A percentile compares a stretch with the other conserved stretches of the same genome.
Evolutionary conservation across 2,113 vertebrate genomes (phyloP).

Genomic region (Siniperca chuatsi): DNA sequence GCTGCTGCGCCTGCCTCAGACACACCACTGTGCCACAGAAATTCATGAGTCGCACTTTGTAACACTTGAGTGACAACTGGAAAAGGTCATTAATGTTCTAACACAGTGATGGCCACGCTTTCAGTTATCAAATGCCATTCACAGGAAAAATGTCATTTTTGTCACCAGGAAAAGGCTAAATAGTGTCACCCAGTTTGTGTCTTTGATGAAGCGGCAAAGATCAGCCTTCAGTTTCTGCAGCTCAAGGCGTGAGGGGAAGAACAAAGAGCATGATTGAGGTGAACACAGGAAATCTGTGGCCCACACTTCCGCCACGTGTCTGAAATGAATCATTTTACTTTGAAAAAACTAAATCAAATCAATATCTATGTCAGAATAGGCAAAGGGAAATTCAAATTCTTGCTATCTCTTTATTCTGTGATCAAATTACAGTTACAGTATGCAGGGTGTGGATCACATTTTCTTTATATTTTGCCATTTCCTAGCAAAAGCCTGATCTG

Average conservation of each 20-base stretch:
- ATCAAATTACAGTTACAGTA: constrained; percentile 30
- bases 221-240: constrained; percentile 44
- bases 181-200: constrained; percentile 39
- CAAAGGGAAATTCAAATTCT: neutral
- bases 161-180: constrained; percentile 43
- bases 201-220: constrained; percentile 57
- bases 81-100: constrained; percentile 68
- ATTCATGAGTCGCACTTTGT: constrained; percentile 42
- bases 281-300: constrained; percentile 9
- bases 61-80: constrained; percentile 46
- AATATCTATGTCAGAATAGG: constrained; percentile 3
- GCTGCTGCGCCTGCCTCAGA: constrained; percentile 4
- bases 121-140: constrained; percentile 54
- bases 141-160: constrained; percentile 40
- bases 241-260: constrained; percentile 29
- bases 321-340: constrained; percentile 24
- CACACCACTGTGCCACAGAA: neutral
- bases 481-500: constrained; percentile 34
- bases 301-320: constrained; percentile 16
- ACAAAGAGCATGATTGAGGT: constrained; percentile 45
- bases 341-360: constrained; percentile 24
- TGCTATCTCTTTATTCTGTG: constrained; percentile 14
- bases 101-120: constrained; percentile 40
- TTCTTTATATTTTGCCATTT: constrained; percentile 32
- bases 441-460: neutral